These are phyloP conservation scores for Helicoverpa assulta DNA, from an alignment of 2,888 invertebrate genomes.

Conservation along the genomic window DNA sequence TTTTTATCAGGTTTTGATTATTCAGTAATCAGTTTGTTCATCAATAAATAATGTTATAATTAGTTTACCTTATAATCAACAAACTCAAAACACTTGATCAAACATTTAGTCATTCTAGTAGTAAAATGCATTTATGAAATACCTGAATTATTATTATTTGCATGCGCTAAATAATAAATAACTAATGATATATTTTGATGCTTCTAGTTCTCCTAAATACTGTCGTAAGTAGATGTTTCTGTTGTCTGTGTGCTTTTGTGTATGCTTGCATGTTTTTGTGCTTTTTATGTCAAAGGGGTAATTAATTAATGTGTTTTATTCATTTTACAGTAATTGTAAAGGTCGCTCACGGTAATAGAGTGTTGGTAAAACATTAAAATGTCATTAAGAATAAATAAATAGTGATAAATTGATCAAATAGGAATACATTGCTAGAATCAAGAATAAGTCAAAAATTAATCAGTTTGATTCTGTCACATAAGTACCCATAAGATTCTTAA, in stretches of 20 bases:
- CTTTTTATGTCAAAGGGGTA: slow-evolving; percentile 7
- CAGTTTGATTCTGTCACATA: too few relatives aligned
- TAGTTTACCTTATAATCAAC: background rate
- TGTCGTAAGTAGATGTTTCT: slow-evolving; percentile 57
- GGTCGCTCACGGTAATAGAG: too few relatives aligned
- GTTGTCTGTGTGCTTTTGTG: slow-evolving; percentile 23
- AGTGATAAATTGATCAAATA: slow-evolving; percentile 10
- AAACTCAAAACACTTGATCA: background rate
- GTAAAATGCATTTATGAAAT: slow-evolving; percentile 18
- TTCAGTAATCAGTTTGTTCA: background rate
- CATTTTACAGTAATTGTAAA: too few relatives aligned
- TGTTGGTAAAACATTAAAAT: slow-evolving; percentile 3
- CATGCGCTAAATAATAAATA: slow-evolving; percentile 39
- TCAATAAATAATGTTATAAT: background rate
- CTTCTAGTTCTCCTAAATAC: slow-evolving; percentile 59
- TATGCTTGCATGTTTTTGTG: slow-evolving; percentile 24
- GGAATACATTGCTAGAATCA: too few relatives aligned
- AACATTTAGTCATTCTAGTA: background rate
- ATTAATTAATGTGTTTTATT: background rate
- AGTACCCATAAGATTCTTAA: too few relatives aligned
- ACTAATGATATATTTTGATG: slow-evolving; percentile 46
- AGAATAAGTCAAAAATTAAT: too few relatives aligned
- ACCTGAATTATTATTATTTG: slow-evolving; percentile 9
- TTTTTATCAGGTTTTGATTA: background rate
- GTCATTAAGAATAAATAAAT: slow-evolving; percentile 18